Evolutionary conservation across 2,888 invertebrate genomes (phyloP).

Genomic region (Plagodis pulveraria): DNA sequence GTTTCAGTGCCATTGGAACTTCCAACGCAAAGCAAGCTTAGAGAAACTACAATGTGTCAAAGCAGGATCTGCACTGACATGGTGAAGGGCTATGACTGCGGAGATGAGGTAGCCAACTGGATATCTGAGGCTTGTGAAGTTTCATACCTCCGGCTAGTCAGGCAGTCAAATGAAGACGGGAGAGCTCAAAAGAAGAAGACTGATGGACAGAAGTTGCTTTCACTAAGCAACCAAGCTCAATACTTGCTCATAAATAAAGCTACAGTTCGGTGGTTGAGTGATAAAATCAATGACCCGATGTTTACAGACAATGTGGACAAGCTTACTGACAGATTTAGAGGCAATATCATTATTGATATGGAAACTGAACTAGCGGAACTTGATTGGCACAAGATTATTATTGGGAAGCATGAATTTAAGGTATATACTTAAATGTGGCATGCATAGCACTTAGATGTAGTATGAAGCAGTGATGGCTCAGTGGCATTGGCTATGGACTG

Average conservation of each 20-base stretch:
- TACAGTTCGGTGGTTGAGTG: constrained; percentile 90
- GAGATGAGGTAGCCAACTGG: constrained; percentile 92
- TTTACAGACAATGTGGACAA: constrained; percentile 82
- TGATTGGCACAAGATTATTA: constrained; percentile 86
- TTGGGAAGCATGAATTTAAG: constrained; percentile 87
- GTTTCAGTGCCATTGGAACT: constrained; percentile 82
- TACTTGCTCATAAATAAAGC: constrained; percentile 92
- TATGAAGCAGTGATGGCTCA: too few species aligned
- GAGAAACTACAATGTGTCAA: constrained; percentile 84
- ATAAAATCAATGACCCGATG: constrained; percentile 82
- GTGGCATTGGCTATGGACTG: too few species aligned
- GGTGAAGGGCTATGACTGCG: constrained; percentile 93
- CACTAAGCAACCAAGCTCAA: constrained; percentile 93
- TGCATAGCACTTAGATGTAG: too few species aligned
- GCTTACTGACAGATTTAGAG: constrained; percentile 92
- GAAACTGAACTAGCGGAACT: constrained; percentile 91
- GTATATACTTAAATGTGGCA: constrained; percentile 77
- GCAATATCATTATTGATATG: constrained; percentile 94
- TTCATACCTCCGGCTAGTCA: constrained; percentile 88
- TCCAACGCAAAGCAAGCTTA: constrained; percentile 43
- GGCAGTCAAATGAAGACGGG: constrained; percentile 79
- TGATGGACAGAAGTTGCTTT: constrained; percentile 64
- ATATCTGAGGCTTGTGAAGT: constrained; percentile 88
- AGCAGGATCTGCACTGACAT: constrained; percentile 95
- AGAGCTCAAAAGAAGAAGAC: constrained; percentile 64